Conservation (phyloP, 2,113 vertebrate genomes). For the Anhinga anhinga region DNA sequence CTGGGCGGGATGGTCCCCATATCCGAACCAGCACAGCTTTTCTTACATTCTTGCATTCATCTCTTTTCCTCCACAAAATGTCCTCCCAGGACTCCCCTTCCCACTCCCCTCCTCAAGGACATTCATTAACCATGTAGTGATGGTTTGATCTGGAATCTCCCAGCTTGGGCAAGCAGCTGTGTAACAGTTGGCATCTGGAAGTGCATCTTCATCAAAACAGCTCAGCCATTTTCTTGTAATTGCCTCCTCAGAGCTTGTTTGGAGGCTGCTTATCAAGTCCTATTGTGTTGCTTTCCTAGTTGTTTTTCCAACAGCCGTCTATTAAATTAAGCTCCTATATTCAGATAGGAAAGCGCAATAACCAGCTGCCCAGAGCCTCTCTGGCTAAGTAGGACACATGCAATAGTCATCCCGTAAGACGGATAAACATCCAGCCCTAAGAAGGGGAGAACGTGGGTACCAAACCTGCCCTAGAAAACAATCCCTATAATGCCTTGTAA, state of each 20-base stretch:
- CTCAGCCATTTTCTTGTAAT: constrained; percentile 31
- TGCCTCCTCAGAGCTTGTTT: constrained; percentile 34
- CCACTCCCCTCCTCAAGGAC: not conserved
- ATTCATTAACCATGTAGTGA: rapidly evolving
- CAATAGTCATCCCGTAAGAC: not conserved
- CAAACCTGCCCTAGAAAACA: not conserved
- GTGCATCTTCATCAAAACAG: not conserved
- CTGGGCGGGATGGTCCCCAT: not conserved
- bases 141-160: not conserved
- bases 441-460: not conserved
- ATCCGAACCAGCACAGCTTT: not conserved
- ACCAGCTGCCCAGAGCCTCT: constrained; percentile 18
- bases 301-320: constrained; percentile 53
- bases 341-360: constrained; percentile 23
- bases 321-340: constrained; percentile 57
- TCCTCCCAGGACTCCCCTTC: not conserved
- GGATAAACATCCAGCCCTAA: not conserved
- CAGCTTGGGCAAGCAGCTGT: not conserved
- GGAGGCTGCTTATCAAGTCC: constrained; percentile 48
- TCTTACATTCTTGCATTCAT: not conserved
- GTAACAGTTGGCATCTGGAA: not conserved
- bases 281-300: constrained; percentile 47
- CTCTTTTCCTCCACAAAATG: not conserved
- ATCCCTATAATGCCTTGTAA: not conserved
- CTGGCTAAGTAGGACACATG: constrained; percentile 13